Evolutionary conservation across 2,888 invertebrate species (phyloP).

Genomic region (Pheosia gnoma): DNA sequence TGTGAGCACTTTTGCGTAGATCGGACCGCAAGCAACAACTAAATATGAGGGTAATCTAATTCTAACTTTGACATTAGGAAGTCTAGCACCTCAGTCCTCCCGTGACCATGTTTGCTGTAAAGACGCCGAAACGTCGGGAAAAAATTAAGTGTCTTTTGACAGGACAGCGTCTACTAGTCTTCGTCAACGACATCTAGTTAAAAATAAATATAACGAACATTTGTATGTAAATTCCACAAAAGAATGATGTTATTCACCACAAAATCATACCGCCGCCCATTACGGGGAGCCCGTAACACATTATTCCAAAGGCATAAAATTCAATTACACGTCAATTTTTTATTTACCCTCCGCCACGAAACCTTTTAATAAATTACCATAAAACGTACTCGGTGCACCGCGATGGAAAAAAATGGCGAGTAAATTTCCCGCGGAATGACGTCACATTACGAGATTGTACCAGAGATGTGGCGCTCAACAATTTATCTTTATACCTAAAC

Average conservation of each 20-base stretch:
- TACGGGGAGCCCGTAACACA: neutral
- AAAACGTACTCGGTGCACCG: slow-evolving; percentile 46
- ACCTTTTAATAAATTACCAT: slow-evolving; percentile 69
- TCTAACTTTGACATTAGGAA: too few relatives aligned
- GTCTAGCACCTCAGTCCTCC: too few relatives aligned
- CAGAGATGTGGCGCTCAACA: slow-evolving; percentile 16
- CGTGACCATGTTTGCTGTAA: too few relatives aligned
- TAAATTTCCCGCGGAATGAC: slow-evolving; percentile 53
- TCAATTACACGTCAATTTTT: slow-evolving; percentile 32
- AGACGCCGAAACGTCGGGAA: too few relatives aligned
- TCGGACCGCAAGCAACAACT: too few relatives aligned
- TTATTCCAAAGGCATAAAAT: slow-evolving; percentile 19
- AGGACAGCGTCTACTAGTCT: too few relatives aligned
- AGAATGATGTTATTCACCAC: neutral
- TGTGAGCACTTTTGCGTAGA: too few relatives aligned
- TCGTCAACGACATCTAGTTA: too few relatives aligned
- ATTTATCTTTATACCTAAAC: slow-evolving; percentile 12
- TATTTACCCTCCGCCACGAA: slow-evolving; percentile 35
- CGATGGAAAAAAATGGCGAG: slow-evolving; percentile 32
- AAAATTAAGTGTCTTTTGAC: too few relatives aligned
- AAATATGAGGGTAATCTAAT: too few relatives aligned
- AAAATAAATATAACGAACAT: too few relatives aligned
- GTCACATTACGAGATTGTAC: slow-evolving; percentile 49
- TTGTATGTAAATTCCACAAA: neutral
- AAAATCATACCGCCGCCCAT: neutral